Conservation (phyloP, 2,113 vertebrate genomes). For the Tichodroma muraria region DNA sequence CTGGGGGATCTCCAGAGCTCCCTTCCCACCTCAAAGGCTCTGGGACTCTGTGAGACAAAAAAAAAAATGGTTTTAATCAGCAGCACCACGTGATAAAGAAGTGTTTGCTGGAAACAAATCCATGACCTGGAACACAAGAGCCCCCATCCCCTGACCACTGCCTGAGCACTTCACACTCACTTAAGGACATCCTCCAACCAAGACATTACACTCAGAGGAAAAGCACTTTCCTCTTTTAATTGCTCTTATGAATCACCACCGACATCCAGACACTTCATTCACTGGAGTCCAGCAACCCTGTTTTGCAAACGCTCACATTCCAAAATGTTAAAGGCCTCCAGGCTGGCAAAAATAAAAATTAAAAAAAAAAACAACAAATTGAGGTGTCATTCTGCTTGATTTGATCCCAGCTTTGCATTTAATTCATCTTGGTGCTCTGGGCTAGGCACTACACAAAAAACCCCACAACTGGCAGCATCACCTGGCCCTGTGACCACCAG, state of each 20-base stretch:
- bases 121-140: background rate
- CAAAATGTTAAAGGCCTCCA: background rate
- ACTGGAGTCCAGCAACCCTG: background rate
- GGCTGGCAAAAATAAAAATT: background rate
- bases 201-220: background rate
- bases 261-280: constrained; percentile 10
- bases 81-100: background rate
- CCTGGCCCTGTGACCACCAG: background rate
- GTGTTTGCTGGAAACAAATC: background rate
- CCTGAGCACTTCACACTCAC: background rate
- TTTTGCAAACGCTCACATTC: background rate
- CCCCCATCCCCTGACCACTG: background rate
- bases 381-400: background rate
- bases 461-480: background rate
- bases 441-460: background rate
- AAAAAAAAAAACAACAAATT: background rate
- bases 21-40: background rate
- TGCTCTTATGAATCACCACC: constrained; percentile 49
- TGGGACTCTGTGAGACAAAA: background rate
- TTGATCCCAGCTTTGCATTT: background rate
- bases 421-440: background rate
- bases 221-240: constrained; percentile 44
- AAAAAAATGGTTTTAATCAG: background rate
- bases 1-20: background rate
- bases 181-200: background rate